These are phyloP conservation scores for Apteryx mantelli DNA, from an alignment of 2,113 vertebrate species.

Conservation along the genomic window DNA sequence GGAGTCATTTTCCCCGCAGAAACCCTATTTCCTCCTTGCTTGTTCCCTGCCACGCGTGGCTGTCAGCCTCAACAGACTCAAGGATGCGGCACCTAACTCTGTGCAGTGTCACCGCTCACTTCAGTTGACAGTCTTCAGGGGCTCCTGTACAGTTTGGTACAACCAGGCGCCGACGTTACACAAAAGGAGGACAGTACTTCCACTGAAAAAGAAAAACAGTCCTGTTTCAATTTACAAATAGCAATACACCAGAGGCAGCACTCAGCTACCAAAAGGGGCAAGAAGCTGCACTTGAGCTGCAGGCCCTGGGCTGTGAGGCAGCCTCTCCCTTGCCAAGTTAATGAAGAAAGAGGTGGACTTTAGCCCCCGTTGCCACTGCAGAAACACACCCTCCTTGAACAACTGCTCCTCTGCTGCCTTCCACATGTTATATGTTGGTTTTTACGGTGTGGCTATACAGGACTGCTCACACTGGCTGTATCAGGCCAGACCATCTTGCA, in stretches of 20 bases:
- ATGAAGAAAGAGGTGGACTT: background rate
- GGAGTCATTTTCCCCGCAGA: background rate
- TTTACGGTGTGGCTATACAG: background rate
- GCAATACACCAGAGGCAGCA: background rate
- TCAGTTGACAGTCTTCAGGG: background rate
- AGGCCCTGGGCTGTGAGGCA: too few species aligned
- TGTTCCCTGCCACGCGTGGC: fast-evolving
- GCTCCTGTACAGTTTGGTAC: background rate
- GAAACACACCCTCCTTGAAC: background rate
- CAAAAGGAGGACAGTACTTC: background rate
- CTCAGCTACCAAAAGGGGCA: background rate
- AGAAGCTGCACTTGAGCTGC: background rate
- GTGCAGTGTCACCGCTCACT: fast-evolving
- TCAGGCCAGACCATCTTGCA: background rate
- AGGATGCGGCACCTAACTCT: fast-evolving
- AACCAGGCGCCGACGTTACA: background rate
- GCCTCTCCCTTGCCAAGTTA: background rate
- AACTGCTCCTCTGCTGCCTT: background rate
- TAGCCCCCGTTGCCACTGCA: background rate
- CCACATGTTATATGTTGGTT: background rate
- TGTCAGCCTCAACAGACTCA: fast-evolving
- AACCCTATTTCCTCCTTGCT: background rate
- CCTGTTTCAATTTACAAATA: background rate
- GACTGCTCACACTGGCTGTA: background rate
- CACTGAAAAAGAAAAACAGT: background rate